phyloP scores from a whole-genome alignment of 2,113 vertebrate genomes.

The Thermophis baileyi region DNA sequence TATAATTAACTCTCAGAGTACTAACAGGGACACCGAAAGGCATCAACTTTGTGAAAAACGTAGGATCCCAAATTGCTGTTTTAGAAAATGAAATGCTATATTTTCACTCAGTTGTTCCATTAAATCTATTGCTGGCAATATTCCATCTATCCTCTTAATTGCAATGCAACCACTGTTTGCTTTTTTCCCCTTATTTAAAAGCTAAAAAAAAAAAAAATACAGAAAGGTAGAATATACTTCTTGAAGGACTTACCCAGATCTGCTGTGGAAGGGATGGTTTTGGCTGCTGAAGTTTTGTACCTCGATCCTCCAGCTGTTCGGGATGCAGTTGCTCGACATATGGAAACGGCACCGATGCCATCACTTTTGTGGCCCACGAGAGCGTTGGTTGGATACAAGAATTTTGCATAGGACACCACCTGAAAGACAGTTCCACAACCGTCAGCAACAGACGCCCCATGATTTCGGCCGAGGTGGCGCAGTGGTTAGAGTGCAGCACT shows the following conservation, averaged over 20 bases:
- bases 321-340: slow-evolving; percentile 69
- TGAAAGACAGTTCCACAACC: slow-evolving; percentile 44
- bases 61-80: neutral
- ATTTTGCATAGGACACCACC: slow-evolving; percentile 96
- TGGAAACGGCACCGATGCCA: slow-evolving; percentile 64
- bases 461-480: too few species aligned
- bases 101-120: neutral
- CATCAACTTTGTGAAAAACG: neutral
- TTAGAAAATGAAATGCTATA: neutral
- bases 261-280: slow-evolving; percentile 73
- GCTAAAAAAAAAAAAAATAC: neutral
- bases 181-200: neutral
- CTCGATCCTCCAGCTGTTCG: slow-evolving; percentile 73
- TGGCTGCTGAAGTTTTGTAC: slow-evolving; percentile 70
- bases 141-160: neutral
- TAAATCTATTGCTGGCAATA: neutral
- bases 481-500: too few species aligned
- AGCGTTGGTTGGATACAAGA: slow-evolving; percentile 91
- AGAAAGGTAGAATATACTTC: neutral
- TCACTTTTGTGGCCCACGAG: slow-evolving; percentile 83
- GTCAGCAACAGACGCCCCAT: too few species aligned
- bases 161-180: neutral
- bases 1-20: neutral
- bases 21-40: neutral
- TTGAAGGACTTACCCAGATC: slow-evolving; percentile 77